Conservation (phyloP, 2,797 vertebrate genomes). For the Hozukius guyotensis region DNA sequence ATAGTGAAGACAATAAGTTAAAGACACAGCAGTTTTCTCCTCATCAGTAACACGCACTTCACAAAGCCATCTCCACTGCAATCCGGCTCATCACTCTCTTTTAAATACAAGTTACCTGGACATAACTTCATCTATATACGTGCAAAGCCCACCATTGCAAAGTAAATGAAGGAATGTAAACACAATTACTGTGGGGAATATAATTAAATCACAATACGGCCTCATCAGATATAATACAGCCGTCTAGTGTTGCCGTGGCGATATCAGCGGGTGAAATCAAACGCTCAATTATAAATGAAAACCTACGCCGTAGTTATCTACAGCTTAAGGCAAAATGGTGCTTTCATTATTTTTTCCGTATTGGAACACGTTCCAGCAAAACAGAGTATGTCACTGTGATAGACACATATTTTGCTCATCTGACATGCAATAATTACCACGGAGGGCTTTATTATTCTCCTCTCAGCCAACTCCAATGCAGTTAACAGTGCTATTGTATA, state of each 20-base stretch:
- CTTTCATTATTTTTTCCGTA: neutral
- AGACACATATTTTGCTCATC: neutral
- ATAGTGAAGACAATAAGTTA: neutral
- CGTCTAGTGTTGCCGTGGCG: neutral
- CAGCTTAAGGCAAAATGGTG: neutral
- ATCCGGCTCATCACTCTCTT: neutral
- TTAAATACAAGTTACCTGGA: neutral
- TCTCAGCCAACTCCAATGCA: neutral
- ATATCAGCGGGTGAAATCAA: neutral
- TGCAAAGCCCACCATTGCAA: neutral
- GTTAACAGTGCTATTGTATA: neutral
- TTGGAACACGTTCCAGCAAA: neutral
- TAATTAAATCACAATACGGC: neutral
- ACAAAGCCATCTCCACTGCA: neutral
- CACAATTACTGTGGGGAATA: neutral
- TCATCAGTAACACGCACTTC: neutral
- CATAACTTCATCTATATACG: neutral
- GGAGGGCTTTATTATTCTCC: neutral
- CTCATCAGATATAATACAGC: neutral
- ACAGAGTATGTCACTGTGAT: neutral
- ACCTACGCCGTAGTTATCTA: neutral
- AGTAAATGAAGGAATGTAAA: neutral
- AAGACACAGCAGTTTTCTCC: neutral
- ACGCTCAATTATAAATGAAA: slow-evolving; percentile 12
- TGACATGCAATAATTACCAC: neutral